Conservation (phyloP, 2,797 vertebrate genomes). For the Nothura maculosa region DNA sequence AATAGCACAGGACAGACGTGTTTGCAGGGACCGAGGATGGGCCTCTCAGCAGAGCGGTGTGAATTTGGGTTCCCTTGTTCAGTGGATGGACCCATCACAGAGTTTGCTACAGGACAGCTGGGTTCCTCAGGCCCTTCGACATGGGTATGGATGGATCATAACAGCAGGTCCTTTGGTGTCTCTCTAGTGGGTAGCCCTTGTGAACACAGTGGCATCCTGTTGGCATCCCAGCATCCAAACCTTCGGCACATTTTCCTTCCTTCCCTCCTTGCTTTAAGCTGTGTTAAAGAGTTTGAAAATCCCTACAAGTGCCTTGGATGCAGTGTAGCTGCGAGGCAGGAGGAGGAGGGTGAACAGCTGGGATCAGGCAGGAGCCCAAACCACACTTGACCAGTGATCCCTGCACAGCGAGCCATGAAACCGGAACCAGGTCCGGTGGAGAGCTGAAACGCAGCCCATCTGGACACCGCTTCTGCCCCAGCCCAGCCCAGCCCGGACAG, state of each 20-base stretch:
- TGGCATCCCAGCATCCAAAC: not conserved
- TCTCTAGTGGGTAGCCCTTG: fast-evolving
- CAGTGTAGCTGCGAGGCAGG: fast-evolving
- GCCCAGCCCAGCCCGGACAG: not conserved
- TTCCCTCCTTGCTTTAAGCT: not conserved
- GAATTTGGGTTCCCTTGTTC: not conserved
- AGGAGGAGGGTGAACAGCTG: not conserved
- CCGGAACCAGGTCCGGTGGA: fast-evolving
- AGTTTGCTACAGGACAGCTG: not conserved
- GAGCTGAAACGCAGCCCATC: not conserved
- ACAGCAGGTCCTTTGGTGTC: not conserved
- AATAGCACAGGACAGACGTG: slow-evolving; percentile 21
- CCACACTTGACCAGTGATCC: fast-evolving
- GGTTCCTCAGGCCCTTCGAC: not conserved
- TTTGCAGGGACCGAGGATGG: slow-evolving; percentile 27
- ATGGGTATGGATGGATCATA: not conserved
- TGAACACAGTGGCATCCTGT: fast-evolving
- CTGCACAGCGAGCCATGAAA: not conserved
- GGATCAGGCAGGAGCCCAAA: not conserved
- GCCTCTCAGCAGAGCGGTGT: not conserved
- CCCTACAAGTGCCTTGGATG: not conserved
- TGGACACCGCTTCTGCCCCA: not conserved
- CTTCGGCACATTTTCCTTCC: not conserved
- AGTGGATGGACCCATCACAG: not conserved
- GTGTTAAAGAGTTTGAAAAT: not conserved